A percentile compares a stretch with the other conserved stretches of the same genome.
Evolutionary conservation across 2,797 vertebrate genomes (phyloP).

Genomic region (Percopsis omiscomaycus): DNA sequence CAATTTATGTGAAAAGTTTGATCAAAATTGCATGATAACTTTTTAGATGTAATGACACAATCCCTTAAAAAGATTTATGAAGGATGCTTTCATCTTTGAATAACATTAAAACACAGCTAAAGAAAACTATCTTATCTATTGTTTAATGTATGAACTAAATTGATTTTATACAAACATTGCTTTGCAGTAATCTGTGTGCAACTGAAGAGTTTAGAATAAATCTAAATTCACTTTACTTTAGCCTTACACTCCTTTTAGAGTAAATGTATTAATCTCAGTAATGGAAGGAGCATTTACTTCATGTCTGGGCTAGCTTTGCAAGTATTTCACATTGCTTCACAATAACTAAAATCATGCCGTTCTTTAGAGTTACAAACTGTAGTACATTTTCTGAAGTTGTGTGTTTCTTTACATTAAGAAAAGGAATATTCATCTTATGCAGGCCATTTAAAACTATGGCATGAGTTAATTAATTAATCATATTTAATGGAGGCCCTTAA

Average conservation of each 20-base stretch:
- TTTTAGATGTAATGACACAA: no score
- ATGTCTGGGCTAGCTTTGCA: not conserved
- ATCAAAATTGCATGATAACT: no score
- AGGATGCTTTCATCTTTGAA: no score
- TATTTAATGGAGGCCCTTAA: constrained; percentile 65
- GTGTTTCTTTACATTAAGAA: constrained; percentile 52
- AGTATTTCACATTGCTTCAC: constrained; percentile 14
- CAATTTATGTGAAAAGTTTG: no score
- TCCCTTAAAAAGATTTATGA: no score
- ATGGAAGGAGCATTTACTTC: not conserved
- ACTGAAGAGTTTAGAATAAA: no score
- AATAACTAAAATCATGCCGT: constrained; percentile 23
- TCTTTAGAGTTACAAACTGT: constrained; percentile 46
- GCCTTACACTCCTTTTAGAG: no score
- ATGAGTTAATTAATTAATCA: constrained; percentile 69
- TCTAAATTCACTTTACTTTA: not conserved
- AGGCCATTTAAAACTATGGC: constrained; percentile 61
- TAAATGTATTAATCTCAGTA: not conserved
- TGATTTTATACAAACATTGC: no score
- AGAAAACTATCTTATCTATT: no score
- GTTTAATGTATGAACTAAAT: no score
- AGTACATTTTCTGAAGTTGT: constrained; percentile 40
- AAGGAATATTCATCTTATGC: constrained; percentile 49
- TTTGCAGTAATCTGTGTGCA: not conserved
- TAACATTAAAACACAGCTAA: no score